Evolutionary conservation across 2,797 vertebrate species (phyloP).

Genomic region (Rhyacichthys aspro): DNA sequence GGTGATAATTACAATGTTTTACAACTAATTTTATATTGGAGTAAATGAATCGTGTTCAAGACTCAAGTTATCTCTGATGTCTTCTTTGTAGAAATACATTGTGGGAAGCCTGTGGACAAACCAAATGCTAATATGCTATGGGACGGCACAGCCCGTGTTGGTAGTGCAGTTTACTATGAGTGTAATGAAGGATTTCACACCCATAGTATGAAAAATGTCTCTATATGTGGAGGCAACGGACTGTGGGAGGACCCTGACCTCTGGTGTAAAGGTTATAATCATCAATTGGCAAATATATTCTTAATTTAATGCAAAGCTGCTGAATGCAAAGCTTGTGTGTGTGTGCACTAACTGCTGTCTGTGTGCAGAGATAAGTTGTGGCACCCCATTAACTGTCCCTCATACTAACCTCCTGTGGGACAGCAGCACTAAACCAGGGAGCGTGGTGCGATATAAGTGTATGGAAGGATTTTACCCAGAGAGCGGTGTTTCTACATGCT

Average conservation of each 20-base stretch:
- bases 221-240: conserved; percentile 66
- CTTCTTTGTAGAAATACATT: conserved; percentile 81
- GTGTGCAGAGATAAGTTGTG: conserved; percentile 84
- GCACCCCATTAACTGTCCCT: conserved; percentile 74
- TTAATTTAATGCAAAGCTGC: background rate
- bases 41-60: too few species aligned
- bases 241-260: conserved; percentile 70
- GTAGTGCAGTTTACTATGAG: conserved; percentile 75
- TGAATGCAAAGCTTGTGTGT: background rate
- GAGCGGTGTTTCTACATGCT: conserved; percentile 79
- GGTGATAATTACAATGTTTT: conserved; percentile 44
- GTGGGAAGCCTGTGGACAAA: conserved; percentile 75
- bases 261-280: conserved; percentile 77
- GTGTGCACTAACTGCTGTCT: conserved; percentile 24
- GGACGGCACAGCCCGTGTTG: conserved; percentile 70
- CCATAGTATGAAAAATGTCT: conserved; percentile 46
- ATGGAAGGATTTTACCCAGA: conserved; percentile 78
- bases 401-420: conserved; percentile 79
- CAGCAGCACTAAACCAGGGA: conserved; percentile 64
- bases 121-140: conserved; percentile 73
- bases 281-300: conserved; percentile 1
- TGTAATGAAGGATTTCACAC: conserved; percentile 81
- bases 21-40: too few species aligned
- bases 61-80: conserved; percentile 25
- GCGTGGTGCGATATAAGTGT: conserved; percentile 80